phyloP scores from a whole-genome alignment of 2,888 invertebrate species.

The Tachystola acroxantha region DNA sequence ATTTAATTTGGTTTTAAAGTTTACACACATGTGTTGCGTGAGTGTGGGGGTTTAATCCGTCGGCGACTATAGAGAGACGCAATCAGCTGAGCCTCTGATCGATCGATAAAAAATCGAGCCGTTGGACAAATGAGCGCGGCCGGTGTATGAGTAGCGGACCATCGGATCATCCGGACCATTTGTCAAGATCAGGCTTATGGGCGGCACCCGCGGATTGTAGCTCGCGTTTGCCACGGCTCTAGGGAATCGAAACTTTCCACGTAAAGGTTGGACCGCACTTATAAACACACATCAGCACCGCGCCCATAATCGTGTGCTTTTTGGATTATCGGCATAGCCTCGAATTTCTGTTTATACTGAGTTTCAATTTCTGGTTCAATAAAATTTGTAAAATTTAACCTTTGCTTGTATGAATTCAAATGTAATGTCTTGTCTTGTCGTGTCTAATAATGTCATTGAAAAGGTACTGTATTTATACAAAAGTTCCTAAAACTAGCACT shows the following conservation, averaged over 20 bases:
- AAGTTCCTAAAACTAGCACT: too few species aligned
- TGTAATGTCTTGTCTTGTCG: too few species aligned
- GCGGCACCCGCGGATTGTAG: conserved; percentile 27
- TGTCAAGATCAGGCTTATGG: conserved; percentile 71
- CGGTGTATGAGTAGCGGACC: conserved; percentile 39
- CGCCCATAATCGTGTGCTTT: too few species aligned
- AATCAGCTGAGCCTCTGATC: conserved; percentile 74
- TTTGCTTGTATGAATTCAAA: too few species aligned
- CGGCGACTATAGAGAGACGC: conserved; percentile 71
- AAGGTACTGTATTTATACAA: too few species aligned
- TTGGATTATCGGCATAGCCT: too few species aligned
- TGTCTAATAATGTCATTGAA: too few species aligned
- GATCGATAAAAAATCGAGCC: conserved; percentile 73
- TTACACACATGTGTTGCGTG: conserved; percentile 13
- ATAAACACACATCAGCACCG: too few species aligned
- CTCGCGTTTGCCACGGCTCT: conserved; percentile 7
- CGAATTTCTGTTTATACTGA: too few species aligned
- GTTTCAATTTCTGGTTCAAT: too few species aligned
- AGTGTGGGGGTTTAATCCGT: conserved; percentile 51
- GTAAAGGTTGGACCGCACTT: too few species aligned
- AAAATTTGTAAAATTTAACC: too few species aligned
- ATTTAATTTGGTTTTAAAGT: conserved; percentile 43
- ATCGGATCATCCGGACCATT: conserved; percentile 70
- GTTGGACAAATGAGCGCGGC: conserved; percentile 57
- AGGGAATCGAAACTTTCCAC: conserved; percentile 11